These are phyloP conservation scores for Aproaerema taeniolella DNA, from an alignment of 2,888 invertebrate species.

Conservation along the genomic window DNA sequence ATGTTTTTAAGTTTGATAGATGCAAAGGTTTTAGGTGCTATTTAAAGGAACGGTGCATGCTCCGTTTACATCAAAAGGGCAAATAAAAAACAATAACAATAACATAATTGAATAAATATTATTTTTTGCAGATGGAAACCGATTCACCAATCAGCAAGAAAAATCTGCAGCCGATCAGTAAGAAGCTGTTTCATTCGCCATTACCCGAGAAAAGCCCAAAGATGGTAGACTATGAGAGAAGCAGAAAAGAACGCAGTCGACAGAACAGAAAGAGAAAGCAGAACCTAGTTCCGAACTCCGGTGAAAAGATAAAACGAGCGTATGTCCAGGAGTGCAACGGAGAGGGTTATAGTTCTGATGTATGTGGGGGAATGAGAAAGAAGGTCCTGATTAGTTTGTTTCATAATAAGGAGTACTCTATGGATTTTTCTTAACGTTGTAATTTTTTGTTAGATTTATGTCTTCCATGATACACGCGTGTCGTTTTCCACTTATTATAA, in stretches of 20 bases:
- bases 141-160: slow-evolving; percentile 54
- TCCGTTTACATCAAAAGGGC: no score
- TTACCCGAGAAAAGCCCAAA: slow-evolving; percentile 30
- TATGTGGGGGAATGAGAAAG: slow-evolving; percentile 46
- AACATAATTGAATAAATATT: no score
- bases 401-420: slow-evolving; percentile 55
- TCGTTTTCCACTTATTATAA: no score
- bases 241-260: slow-evolving; percentile 27
- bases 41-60: no score
- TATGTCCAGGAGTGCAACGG: slow-evolving; percentile 49
- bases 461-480: no score
- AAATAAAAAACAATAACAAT: no score
- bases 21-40: no score
- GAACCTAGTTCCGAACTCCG: slow-evolving; percentile 39
- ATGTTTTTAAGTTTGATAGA: no score
- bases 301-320: slow-evolving; percentile 45
- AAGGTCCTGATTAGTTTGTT: slow-evolving; percentile 52
- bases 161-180: slow-evolving; percentile 46
- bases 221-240: slow-evolving; percentile 26
- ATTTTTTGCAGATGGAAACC: slow-evolving; percentile 48
- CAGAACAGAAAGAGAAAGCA: slow-evolving; percentile 49
- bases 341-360: slow-evolving; percentile 42
- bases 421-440: slow-evolving; percentile 32
- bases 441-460: not conserved
- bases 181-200: slow-evolving; percentile 61